phyloP scores from a whole-genome alignment of 1,140 invertebrate species.

The Bicyclus anynana region DNA sequence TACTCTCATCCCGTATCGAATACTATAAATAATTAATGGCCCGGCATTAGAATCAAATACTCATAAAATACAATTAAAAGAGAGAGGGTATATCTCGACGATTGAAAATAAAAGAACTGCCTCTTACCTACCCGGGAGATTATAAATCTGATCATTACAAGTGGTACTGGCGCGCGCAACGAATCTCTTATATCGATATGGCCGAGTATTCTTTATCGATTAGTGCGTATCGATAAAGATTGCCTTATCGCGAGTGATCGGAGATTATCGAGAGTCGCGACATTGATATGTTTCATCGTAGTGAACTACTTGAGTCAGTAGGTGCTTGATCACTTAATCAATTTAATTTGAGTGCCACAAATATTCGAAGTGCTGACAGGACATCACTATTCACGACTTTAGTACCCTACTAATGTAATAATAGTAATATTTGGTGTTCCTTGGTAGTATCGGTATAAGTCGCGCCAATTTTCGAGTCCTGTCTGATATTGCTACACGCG shows the following conservation, averaged over 20 bases:
- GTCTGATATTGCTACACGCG: too few relatives aligned
- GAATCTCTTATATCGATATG: conserved; percentile 72
- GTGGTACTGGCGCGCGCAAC: conserved; percentile 63
- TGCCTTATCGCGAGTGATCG: neutral
- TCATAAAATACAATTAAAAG: conserved; percentile 77
- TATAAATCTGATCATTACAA: conserved; percentile 76
- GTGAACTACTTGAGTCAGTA: neutral
- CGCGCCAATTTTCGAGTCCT: too few relatives aligned
- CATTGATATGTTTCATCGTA: neutral
- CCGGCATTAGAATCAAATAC: conserved; percentile 76
- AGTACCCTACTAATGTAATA: too few relatives aligned
- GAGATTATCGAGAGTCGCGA: neutral
- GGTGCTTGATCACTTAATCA: too few relatives aligned
- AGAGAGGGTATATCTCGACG: conserved; percentile 67
- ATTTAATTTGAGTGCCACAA: too few relatives aligned
- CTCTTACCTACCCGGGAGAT: conserved; percentile 73
- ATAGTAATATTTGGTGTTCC: too few relatives aligned
- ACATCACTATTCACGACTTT: too few relatives aligned
- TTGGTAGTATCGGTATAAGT: too few relatives aligned
- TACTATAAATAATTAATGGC: conserved; percentile 76
- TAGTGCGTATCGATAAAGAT: conserved; percentile 40
- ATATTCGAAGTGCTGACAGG: too few relatives aligned
- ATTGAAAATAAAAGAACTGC: conserved; percentile 69
- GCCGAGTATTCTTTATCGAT: conserved; percentile 55
- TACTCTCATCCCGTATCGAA: conserved; percentile 67